Evolutionary conservation across 1,140 invertebrate genomes (phyloP), one percentile per base, ranked within the genome.

Genomic region (Elymnias hypermnestra): DNA sequence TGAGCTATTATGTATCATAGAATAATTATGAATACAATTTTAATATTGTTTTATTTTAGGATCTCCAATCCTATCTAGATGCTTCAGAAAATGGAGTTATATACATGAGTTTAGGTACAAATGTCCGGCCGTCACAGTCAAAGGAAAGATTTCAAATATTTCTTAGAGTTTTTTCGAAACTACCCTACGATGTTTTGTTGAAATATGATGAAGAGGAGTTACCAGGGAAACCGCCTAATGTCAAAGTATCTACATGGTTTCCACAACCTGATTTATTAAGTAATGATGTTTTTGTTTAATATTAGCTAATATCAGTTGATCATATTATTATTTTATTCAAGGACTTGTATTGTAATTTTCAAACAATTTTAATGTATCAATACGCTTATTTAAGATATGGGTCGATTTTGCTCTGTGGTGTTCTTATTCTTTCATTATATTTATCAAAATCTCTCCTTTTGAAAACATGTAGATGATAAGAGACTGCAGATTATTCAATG

Each of bases 61-160:
- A 55, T 22, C 21, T 49, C 10, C 12, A 88, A 59, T 57, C 81
- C 5, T 88, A 87, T 29, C 47, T 91, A 5, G 83, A 88, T 21
- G 77, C 86, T 12, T 66, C 84, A 15, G 56, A 87, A 31, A 19
- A 57, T 6, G 90, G 90, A 1, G 86, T 88, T 1, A 87, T 92
- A 7, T 57, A 89, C 37, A 89, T 92, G 51, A 90, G 89, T 54
- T 72, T 91, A 53, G 90, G 90, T 2, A 87, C 87, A 7, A 88
- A 86, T 44, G 40, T 88, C 0, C 73, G 78, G 15, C 68, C 78
- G 15, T 52, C 57, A 9, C 53, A 89, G 7, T 58, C 71, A 0
- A 22, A 53, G 0, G 62, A 74, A 0, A 71, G 62, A 10, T 44
- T 75, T 1, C 35, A 64, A 5, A 67, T 58, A 0, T 74, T 90